Evolutionary conservation across 2,113 vertebrate genomes (phyloP).

Genomic region (Bos indicus): DNA sequence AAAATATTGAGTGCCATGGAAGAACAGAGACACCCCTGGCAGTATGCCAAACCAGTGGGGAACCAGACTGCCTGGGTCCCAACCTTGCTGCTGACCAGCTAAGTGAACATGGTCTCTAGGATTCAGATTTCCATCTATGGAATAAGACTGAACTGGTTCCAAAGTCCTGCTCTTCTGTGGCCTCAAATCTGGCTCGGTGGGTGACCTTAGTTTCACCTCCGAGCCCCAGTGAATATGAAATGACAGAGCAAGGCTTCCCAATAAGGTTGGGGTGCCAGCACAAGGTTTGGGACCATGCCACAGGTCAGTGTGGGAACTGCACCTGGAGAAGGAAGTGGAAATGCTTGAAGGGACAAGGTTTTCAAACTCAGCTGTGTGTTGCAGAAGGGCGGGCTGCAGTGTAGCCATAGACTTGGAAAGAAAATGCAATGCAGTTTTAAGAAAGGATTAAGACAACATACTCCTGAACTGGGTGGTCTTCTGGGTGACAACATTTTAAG

Average conservation of each 20-base stretch:
- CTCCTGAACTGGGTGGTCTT: neutral
- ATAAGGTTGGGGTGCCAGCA: neutral
- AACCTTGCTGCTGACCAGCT: neutral
- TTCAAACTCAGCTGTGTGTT: neutral
- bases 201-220: neutral
- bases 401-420: neutral
- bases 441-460: neutral
- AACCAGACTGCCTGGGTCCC: neutral
- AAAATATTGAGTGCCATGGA: accelerated
- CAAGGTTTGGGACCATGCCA: too few relatives aligned
- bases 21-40: neutral
- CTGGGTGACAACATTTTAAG: neutral
- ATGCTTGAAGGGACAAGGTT: neutral
- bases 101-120: neutral
- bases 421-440: neutral
- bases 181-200: neutral
- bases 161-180: neutral
- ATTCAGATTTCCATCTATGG: neutral
- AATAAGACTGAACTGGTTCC: neutral
- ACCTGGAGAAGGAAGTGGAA: neutral
- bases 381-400: neutral
- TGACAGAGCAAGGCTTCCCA: neutral
- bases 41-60: neutral
- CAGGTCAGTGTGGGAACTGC: neutral
- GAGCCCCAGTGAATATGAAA: neutral